phyloP scores from a whole-genome alignment of 64 coral and sea anemone species.

The Dendronephthya gigantea region DNA sequence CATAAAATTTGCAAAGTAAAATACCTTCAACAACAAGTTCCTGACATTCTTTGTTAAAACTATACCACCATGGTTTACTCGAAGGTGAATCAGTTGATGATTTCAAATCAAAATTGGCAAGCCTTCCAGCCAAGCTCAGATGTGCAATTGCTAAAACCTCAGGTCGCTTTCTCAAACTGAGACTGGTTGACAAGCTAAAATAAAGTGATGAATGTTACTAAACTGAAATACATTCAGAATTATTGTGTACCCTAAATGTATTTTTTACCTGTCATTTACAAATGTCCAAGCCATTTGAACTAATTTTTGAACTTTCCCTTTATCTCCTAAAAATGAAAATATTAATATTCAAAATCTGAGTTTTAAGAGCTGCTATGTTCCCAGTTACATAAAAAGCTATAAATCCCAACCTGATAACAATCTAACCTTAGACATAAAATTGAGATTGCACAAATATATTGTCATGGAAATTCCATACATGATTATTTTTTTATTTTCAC shows the following conservation, averaged over 20 bases:
- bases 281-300: slow-evolving; percentile 99
- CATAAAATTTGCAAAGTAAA: not conserved
- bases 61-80: slow-evolving; percentile 77
- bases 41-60: slow-evolving; percentile 54
- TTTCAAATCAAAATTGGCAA: slow-evolving; percentile 82
- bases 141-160: slow-evolving; percentile 81
- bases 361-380: not conserved
- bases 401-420: no score
- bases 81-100: slow-evolving; percentile 49
- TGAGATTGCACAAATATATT: no score
- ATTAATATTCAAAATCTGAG: not conserved
- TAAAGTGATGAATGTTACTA: not conserved
- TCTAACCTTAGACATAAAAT: no score
- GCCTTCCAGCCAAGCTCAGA: slow-evolving; percentile 77
- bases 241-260: not conserved
- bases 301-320: slow-evolving; percentile 80
- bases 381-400: not conserved
- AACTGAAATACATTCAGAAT: no score
- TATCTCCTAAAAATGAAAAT: slow-evolving; percentile 44
- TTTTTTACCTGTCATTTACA: slow-evolving; percentile 81
- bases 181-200: slow-evolving; percentile 71
- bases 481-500: no score
- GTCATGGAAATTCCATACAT: no score
- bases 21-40: slow-evolving; percentile 47
- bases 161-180: slow-evolving; percentile 69